phyloP scores from a whole-genome alignment of 2,888 invertebrate genomes.

The Leptopilina syphax region DNA sequence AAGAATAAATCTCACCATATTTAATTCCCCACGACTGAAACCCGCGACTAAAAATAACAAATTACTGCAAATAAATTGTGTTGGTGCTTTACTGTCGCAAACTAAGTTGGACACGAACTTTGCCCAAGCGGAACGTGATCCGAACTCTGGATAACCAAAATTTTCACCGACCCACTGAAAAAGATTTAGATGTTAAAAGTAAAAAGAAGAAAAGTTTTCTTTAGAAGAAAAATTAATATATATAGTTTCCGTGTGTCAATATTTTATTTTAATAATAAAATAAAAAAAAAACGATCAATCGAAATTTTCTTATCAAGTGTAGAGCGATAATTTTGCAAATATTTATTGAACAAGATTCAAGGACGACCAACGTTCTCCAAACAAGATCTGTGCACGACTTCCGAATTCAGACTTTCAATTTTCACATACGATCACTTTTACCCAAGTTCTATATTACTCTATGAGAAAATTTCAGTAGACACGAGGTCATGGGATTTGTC shows the following conservation, averaged over 20 bases:
- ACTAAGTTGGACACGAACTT: constrained; percentile 70
- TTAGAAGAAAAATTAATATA: too few species aligned
- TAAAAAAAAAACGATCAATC: too few species aligned
- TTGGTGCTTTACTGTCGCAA: constrained; percentile 65
- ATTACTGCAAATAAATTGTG: constrained; percentile 69
- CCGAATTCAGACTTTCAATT: constrained; percentile 35
- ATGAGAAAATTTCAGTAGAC: too few species aligned
- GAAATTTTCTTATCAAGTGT: neutral
- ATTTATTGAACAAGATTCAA: neutral
- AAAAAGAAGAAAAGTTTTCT: too few species aligned
- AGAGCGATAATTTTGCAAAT: neutral
- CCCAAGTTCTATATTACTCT: too few species aligned
- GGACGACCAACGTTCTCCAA: neutral
- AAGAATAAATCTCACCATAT: constrained; percentile 52
- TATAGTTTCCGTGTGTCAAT: too few species aligned
- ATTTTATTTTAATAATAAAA: too few species aligned
- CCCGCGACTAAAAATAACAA: constrained; percentile 67
- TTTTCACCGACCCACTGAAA: constrained; percentile 72
- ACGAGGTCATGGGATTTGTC: neutral
- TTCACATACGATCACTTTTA: neutral
- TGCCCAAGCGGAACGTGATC: constrained; percentile 70
- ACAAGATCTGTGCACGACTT: neutral
- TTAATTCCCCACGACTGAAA: constrained; percentile 64
- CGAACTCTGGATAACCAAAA: constrained; percentile 73
- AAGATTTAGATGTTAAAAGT: neutral